Percentiles rank a stretch among this genome's conserved stretches.
Evolutionary conservation across 2,888 invertebrate genomes (phyloP).

Genomic region (Girardia tigrina): DNA sequence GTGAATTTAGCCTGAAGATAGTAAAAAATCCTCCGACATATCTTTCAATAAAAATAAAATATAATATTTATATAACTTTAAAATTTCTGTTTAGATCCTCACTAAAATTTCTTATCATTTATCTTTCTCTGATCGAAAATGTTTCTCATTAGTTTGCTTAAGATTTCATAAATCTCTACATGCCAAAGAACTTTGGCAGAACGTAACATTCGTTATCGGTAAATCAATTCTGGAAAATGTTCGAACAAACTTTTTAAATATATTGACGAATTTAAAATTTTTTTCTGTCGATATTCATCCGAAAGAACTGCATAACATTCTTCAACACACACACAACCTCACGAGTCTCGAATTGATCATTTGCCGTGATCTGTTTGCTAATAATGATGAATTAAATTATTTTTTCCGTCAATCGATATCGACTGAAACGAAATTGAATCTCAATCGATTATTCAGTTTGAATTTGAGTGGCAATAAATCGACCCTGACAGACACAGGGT

Average conservation of each 20-base stretch:
- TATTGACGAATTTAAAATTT: not conserved
- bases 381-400: not conserved
- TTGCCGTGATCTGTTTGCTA: not conserved
- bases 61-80: too few species aligned
- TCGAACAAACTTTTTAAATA: not conserved
- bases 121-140: not conserved
- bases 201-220: not conserved
- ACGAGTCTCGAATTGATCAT: not conserved
- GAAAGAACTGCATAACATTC: not conserved
- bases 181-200: not conserved
- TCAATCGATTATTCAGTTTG: not conserved
- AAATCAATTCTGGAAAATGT: not conserved
- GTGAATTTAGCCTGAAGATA: too few species aligned
- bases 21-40: too few species aligned
- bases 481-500: not conserved
- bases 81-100: too few species aligned
- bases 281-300: not conserved
- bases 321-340: not conserved
- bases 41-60: too few species aligned
- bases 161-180: not conserved
- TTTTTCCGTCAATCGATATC: not conserved
- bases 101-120: not conserved
- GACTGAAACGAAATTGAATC: not conserved
- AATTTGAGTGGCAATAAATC: constrained; percentile 6
- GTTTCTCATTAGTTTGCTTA: not conserved